Evolutionary conservation across 2,888 invertebrate species (phyloP), one percentile per base, ranked within the genome.

Genomic region (Cistogaster globosa): DNA sequence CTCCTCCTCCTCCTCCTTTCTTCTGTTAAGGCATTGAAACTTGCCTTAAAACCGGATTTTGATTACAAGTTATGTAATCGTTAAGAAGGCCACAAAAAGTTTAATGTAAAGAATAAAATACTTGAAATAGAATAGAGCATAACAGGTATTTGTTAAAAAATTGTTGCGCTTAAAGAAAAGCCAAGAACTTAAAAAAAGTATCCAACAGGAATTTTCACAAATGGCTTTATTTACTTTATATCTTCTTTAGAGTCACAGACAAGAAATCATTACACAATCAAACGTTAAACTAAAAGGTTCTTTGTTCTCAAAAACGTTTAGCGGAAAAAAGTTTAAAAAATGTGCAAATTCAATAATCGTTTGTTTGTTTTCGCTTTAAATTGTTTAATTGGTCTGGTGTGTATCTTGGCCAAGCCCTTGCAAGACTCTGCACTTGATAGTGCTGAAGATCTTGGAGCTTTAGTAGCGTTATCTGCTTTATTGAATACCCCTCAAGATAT

Each of bases 331-430:
- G 0, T 18, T 42, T 67, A 57, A 11, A 57, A 60, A 83, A 92
- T 92, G 92, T 92, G 92, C 86, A 92, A 92, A 87, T 92, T 92
- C 79, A 90, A 90, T 65, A 91, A 92, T 87, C 90, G 91, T 63
- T 86, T 92, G 57, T 92, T 92, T 84, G 90, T 89, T 26, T 90
- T 92, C 71, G 77, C 87, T 18, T 57, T 86, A 20, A 62, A 74
- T 57, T 57, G 77, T n/a, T 55, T 86, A 45, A 20, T 87, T 36
- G 69, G 74, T 5, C 11, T 53, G 69, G 74, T 75, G 14, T 14
- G 18, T 38, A 80, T 67, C 78, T 45, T 51, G 68, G 69, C 79
- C 69, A 62, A 76, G 45, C 74, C 80, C 38, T 42, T 74, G 5
- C 26, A 58, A 18, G 26, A 36, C 12, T 42, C 68, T 26, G 1